Conservation (phyloP, 2,888 invertebrate species). For the Coelinius sp. region DNA sequence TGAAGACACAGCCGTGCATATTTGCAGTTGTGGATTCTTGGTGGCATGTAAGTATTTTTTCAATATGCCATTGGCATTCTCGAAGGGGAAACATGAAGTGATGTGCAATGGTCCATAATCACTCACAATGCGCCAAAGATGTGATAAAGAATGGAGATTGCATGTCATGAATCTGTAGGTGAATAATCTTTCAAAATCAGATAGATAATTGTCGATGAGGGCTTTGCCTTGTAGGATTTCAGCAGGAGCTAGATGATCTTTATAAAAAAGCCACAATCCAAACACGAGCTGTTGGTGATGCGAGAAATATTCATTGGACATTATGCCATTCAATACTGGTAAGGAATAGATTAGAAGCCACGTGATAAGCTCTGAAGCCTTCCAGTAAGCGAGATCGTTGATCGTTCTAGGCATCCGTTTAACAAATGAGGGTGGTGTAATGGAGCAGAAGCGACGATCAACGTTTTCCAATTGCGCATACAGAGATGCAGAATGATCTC, state of each 20-base stretch:
- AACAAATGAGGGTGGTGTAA: conserved; percentile 37
- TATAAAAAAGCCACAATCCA: conserved; percentile 42
- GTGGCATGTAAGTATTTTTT: neutral
- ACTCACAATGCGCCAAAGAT: neutral
- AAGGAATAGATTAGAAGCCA: conserved; percentile 50
- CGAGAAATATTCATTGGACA: conserved; percentile 44
- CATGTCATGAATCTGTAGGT: neutral
- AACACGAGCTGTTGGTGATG: conserved; percentile 46
- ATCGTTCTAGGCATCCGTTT: conserved; percentile 42
- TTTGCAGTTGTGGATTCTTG: neutral
- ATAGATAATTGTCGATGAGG: neutral
- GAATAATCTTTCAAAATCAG: neutral
- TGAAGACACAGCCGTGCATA: neutral
- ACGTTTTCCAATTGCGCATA: neutral
- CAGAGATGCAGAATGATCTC: conserved; percentile 30
- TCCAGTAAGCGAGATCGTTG: conserved; percentile 43
- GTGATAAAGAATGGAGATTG: neutral
- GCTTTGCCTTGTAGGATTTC: neutral
- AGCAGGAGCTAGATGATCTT: conserved; percentile 37
- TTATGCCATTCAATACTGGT: conserved; percentile 44
- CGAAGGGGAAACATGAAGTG: neutral
- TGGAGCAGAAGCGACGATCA: neutral
- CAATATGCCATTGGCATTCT: neutral
- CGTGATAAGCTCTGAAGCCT: conserved; percentile 48
- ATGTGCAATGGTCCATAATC: neutral